phyloP scores from a whole-genome alignment of 2,888 invertebrate species.

The Callinectes sapidus region DNA sequence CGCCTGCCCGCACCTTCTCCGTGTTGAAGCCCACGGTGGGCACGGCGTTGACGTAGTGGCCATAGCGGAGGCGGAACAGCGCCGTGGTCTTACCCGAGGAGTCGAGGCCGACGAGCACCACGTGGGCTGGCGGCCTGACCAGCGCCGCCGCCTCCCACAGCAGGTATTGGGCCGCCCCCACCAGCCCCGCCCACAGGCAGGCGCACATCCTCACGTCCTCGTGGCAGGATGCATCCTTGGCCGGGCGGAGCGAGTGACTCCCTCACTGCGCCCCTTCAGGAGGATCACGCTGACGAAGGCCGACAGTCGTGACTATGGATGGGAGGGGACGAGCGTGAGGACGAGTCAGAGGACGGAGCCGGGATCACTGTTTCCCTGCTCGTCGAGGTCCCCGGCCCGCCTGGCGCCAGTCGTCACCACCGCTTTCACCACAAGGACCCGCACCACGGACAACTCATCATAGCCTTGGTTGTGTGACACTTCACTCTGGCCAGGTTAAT shows the following conservation, averaged over 20 bases:
- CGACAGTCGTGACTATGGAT: neutral
- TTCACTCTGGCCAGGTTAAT: neutral
- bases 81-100: slow-evolving; percentile 71
- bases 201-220: slow-evolving; percentile 56
- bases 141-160: slow-evolving; percentile 61
- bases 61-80: slow-evolving; percentile 66
- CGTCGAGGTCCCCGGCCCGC: slow-evolving; percentile 32
- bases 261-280: neutral
- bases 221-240: neutral
- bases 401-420: slow-evolving; percentile 18
- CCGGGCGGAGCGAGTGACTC: neutral
- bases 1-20: slow-evolving; percentile 67
- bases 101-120: slow-evolving; percentile 70
- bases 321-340: neutral
- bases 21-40: slow-evolving; percentile 71
- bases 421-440: slow-evolving; percentile 28
- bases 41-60: slow-evolving; percentile 69
- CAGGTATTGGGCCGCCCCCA: slow-evolving; percentile 57
- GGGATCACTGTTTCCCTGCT: slow-evolving; percentile 10
- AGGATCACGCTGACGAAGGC: neutral
- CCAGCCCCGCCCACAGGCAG: slow-evolving; percentile 62
- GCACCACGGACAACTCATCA: neutral
- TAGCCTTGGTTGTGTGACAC: neutral
- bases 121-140: slow-evolving; percentile 64
- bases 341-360: neutral